Percentiles rank a stretch among this genome's conserved stretches.
phyloP scores from a whole-genome alignment of 2,888 invertebrate species.

The Caenorhabditis uteleia region DNA sequence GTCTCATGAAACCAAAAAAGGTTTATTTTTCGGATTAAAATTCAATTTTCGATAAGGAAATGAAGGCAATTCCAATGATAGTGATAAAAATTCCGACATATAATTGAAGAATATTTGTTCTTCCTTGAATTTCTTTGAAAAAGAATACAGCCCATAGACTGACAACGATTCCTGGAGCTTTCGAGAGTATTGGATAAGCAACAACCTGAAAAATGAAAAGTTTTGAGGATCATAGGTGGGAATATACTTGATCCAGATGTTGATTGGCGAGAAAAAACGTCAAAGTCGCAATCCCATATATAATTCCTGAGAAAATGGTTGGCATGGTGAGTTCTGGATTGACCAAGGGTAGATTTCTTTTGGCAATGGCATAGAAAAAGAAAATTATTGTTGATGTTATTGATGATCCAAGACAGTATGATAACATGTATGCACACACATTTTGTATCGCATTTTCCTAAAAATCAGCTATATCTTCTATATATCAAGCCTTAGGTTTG shows the following conservation, averaged over 20 bases:
- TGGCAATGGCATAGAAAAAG: conserved; percentile 44
- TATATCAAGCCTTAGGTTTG: conserved; percentile 38
- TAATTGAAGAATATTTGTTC: conserved; percentile 38
- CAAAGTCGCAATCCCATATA: conserved; percentile 45
- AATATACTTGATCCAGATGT: conserved; percentile 50
- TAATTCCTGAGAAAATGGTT: conserved; percentile 39
- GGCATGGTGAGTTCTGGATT: conserved; percentile 51
- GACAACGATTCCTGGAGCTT: conserved; percentile 49
- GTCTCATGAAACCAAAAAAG: too few species aligned
- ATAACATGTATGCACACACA: conserved; percentile 71
- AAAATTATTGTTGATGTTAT: conserved; percentile 71
- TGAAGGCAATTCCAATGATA: conserved; percentile 40
- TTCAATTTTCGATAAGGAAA: conserved; percentile 52
- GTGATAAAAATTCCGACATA: conserved; percentile 39
- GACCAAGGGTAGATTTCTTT: conserved; percentile 46
- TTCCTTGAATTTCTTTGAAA: conserved; percentile 55
- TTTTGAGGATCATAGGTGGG: too few species aligned
- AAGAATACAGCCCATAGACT: conserved; percentile 52
- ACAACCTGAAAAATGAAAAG: conserved; percentile 47
- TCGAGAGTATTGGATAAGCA: conserved; percentile 52
- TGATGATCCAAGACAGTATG: conserved; percentile 72
- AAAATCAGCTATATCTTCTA: too few species aligned
- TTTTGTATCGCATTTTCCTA: too few species aligned
- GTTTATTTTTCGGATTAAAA: conserved; percentile 35
- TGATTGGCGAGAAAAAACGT: conserved; percentile 53